These are phyloP conservation scores for Coptodon bakossiorum DNA, from an alignment of 2,113 vertebrate species.

Conservation along the genomic window DNA sequence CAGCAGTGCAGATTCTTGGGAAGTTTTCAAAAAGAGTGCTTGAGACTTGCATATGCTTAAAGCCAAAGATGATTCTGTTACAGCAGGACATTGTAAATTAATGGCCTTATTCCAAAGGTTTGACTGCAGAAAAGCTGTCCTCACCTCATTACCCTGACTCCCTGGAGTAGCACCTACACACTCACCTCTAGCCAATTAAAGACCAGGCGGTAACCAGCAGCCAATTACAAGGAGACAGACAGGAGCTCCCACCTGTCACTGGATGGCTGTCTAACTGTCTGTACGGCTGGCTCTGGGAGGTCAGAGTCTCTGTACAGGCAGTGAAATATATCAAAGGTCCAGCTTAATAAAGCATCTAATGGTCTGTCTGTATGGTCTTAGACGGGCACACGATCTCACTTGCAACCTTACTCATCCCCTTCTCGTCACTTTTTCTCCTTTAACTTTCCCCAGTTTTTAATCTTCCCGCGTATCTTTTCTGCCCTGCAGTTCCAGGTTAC, in stretches of 20 bases:
- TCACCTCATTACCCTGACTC: slow-evolving; percentile 52
- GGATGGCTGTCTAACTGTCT: slow-evolving; percentile 16
- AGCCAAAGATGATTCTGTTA: neutral
- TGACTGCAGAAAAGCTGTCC: slow-evolving; percentile 27
- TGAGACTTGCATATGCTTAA: neutral
- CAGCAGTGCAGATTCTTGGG: neutral
- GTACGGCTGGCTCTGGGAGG: neutral
- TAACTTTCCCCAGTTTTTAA: neutral
- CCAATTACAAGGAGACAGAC: slow-evolving; percentile 35
- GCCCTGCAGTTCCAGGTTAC: slow-evolving; percentile 91
- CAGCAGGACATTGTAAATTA: slow-evolving; percentile 28
- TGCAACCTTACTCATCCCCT: neutral
- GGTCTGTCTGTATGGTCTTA: neutral
- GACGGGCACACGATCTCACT: neutral
- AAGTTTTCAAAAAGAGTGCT: neutral
- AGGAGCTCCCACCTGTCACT: slow-evolving; percentile 34
- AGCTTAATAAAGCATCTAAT: slow-evolving; percentile 2
- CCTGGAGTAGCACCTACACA: slow-evolving; percentile 38
- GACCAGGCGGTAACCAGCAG: slow-evolving; percentile 22
- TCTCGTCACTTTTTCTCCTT: neutral
- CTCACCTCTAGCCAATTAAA: slow-evolving; percentile 60
- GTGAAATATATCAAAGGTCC: slow-evolving; percentile 15
- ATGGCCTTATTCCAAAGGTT: slow-evolving; percentile 7
- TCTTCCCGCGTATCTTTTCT: neutral
- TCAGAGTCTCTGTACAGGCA: neutral